Evolutionary conservation across 2,797 vertebrate genomes (phyloP), one percentile per base, ranked within the genome.

Genomic region (Paguma larvata): DNA sequence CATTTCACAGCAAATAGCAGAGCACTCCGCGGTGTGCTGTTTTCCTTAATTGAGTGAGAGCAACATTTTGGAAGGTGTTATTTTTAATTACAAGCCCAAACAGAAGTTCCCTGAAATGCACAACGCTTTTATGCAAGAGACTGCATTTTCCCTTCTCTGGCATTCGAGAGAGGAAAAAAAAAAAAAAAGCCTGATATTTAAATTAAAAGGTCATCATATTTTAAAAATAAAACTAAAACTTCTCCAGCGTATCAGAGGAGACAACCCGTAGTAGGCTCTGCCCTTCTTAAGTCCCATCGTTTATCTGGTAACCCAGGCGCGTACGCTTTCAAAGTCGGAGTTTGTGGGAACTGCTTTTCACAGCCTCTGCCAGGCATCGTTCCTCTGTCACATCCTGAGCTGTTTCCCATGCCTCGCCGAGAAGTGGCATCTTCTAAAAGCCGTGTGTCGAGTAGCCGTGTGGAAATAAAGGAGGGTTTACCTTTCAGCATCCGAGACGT

Each of bases 161-260:
- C 41, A 68, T 63, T 90, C 53, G 65, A 34, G 51, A 94, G 67
- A 56, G 27, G 32, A 16, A 8, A 0, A 14, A 6, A 3, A 13
- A 72, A 14, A 73, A 44, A 87, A 59, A 89, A 38, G 80, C 30
- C 63, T 89, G 84, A 34, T 97, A 91, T 83, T 96, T 96, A 88
- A 95, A 93, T 91, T 30, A 79, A 92, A 93, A 97, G 78, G 89
- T 93, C 82, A 67, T 92, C 25, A 8, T 92, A 63, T 91, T 95
- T 97, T 83, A 62, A 92, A 97, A 96, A 82, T 56, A n/a, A 72
- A 88, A 93, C 79, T 85, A 70, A 89, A 56, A 93, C 30, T 38
- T 89, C 5, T 53, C 53, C n/a, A 65, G 77, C 65, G 7, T 41
- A 46, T 51, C 51, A 19, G 46, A 84, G 30, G 53, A 87, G 27